These are phyloP conservation scores for Choreutis nemorana DNA, from an alignment of 2,888 invertebrate species.

Conservation along the genomic window DNA sequence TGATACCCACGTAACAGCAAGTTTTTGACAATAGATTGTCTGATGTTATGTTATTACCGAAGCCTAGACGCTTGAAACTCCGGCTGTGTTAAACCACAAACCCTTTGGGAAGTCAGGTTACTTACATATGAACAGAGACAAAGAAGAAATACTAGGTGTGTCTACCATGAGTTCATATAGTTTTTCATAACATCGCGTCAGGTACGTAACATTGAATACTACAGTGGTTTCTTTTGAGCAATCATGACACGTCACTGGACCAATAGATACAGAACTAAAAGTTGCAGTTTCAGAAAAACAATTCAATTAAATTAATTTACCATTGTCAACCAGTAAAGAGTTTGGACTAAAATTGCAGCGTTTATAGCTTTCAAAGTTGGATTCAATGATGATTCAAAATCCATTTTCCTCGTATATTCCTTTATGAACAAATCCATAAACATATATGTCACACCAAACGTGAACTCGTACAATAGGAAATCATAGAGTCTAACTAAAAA, in stretches of 20 bases:
- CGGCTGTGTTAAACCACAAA: too few relatives aligned
- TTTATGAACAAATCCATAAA: constrained; percentile 47
- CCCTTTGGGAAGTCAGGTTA: too few relatives aligned
- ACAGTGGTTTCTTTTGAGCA: too few relatives aligned
- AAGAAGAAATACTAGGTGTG: too few relatives aligned
- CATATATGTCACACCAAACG: constrained; percentile 37
- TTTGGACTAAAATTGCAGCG: constrained; percentile 31
- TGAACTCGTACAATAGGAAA: constrained; percentile 25
- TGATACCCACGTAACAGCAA: too few relatives aligned
- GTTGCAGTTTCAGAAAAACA: background rate
- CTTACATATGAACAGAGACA: too few relatives aligned
- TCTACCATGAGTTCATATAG: too few relatives aligned
- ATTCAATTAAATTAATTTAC: constrained; percentile 21
- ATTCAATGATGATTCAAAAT: constrained; percentile 26
- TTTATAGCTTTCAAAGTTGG: constrained; percentile 37
- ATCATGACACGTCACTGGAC: background rate
- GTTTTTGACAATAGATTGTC: too few relatives aligned
- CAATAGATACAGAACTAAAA: background rate
- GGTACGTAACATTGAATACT: too few relatives aligned
- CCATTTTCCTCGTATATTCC: constrained; percentile 33
- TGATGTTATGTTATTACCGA: too few relatives aligned
- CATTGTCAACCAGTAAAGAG: constrained; percentile 24
- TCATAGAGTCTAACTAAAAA: constrained; percentile 31
- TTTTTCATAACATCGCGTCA: too few relatives aligned
- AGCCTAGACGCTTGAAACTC: too few relatives aligned